Base-by-base conservation (phyloP, 2,113 vertebrate species). In the Takifugu bimaculatus region DNA sequence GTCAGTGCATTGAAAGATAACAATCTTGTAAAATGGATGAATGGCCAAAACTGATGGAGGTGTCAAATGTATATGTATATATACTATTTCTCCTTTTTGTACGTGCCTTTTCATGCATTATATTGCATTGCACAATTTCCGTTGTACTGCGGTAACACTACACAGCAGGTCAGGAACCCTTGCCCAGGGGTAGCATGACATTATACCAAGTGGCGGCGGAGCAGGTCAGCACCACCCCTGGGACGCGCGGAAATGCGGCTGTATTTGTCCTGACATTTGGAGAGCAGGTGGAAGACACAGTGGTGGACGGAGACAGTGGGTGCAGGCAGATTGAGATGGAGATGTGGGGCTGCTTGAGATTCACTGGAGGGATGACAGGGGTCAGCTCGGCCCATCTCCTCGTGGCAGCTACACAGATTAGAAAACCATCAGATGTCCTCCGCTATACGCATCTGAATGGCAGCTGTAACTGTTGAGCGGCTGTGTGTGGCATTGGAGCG, bases 391-490 rank as follows among this genome's bases (percentile, higher is more conserved):
- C 80, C 85, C 83, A 75, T 85, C 88, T 88, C 76, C 74, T 63
- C 27, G 70, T 87, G 82, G 86, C 86, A 89, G 88, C 72, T 73
- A 12, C 57, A n/a, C 57, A 88, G 88, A 88, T 87, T 85, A 88
- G 85, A 89, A 86, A 89, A 83, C 83, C 80, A 83, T 89, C 86
- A 88, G 85, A 89, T 42, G 86, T 86, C 85, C 67, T 57, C 57
- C 65, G 72, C 82, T 75, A 79, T 83, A 76, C 57, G 56, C 83
- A 67, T 82, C 79, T 85, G 86, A 86, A 86, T 85, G 85, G 83
- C 88, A 87, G 80, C 82, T 84, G 78, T 76, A 39, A 39, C 72
- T 79, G 80, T 86, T 82, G 83, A 77, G 80, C 68, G 75, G 63
- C 70, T 73, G 82, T 27, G 68, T 84, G 87, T 83, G 83, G 85